Percentiles rank a stretch among this genome's conserved stretches.
Conservation (phyloP, 2,888 invertebrate genomes). For the Synergus umbraculus region DNA sequence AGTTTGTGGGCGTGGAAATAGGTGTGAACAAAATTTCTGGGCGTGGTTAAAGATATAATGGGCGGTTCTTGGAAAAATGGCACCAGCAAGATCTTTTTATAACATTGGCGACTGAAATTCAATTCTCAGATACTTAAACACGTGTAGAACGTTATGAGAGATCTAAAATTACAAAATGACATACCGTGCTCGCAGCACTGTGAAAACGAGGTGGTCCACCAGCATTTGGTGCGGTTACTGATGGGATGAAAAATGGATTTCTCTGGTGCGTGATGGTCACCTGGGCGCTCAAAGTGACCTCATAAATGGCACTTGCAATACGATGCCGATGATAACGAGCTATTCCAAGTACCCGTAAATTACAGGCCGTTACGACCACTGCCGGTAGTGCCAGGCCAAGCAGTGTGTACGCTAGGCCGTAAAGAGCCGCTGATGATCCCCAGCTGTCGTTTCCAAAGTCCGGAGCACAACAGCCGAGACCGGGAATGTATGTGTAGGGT, state of each 20-base stretch:
- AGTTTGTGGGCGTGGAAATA: too few relatives aligned
- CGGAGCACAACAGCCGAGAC: constrained; percentile 83
- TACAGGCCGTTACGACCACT: constrained; percentile 84
- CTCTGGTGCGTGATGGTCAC: constrained; percentile 90
- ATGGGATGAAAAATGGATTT: constrained; percentile 87
- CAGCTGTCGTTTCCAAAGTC: constrained; percentile 80
- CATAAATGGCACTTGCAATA: constrained; percentile 91
- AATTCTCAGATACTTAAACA: too few relatives aligned
- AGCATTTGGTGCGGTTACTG: constrained; percentile 80
- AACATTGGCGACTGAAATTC: too few relatives aligned
- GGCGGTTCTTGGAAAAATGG: too few relatives aligned
- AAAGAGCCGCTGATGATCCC: constrained; percentile 81
- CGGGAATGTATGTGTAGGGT: constrained; percentile 78
- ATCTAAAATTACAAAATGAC: constrained; percentile 2
- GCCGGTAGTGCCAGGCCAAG: constrained; percentile 84
- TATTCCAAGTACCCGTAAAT: constrained; percentile 82
- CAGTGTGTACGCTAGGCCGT: constrained; percentile 83
- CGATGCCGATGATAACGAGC: constrained; percentile 87
- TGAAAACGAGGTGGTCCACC: constrained; percentile 75
- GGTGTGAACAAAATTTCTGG: too few relatives aligned
- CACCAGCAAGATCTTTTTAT: too few relatives aligned
- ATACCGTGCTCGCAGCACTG: constrained; percentile 73
- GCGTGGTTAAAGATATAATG: too few relatives aligned
- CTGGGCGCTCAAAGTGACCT: constrained; percentile 90
- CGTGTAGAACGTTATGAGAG: too few relatives aligned